phyloP scores from a whole-genome alignment of 2,113 vertebrate species.

The Eleginops maclovinus region DNA sequence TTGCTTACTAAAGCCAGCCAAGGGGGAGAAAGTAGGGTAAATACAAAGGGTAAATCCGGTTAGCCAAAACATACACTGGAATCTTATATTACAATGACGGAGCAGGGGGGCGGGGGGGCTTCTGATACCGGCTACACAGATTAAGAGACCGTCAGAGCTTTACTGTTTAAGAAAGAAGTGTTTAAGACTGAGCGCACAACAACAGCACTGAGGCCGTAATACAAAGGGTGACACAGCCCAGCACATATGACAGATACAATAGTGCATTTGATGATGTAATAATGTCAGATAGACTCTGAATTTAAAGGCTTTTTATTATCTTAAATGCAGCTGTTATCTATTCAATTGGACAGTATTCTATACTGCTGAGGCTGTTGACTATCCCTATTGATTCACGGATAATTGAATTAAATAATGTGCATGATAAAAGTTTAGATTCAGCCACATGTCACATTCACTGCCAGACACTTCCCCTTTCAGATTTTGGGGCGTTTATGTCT shows the following conservation, averaged over 20 bases:
- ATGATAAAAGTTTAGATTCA: slow-evolving; percentile 51
- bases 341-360: slow-evolving; percentile 44
- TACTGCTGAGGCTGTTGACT: slow-evolving; percentile 24
- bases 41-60: slow-evolving; percentile 69
- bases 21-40: slow-evolving; percentile 70
- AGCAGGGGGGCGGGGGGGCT: slow-evolving; percentile 33
- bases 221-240: slow-evolving; percentile 31
- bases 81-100: slow-evolving; percentile 61
- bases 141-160: slow-evolving; percentile 59
- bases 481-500: slow-evolving; percentile 41
- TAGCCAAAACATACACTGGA: slow-evolving; percentile 66
- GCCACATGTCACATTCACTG: slow-evolving; percentile 38
- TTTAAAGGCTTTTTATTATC: slow-evolving; percentile 29
- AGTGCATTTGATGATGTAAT: slow-evolving; percentile 29
- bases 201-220: slow-evolving; percentile 21
- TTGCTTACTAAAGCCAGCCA: slow-evolving; percentile 49
- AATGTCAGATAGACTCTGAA: slow-evolving; percentile 42
- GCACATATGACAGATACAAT: slow-evolving; percentile 28
- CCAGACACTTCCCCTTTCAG: slow-evolving; percentile 56
- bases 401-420: slow-evolving; percentile 11
- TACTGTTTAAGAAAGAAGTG: slow-evolving; percentile 49
- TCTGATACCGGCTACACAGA: slow-evolving; percentile 61
- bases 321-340: slow-evolving; percentile 44
- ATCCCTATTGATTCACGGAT: slow-evolving; percentile 38
- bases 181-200: slow-evolving; percentile 37